A percentile compares a stretch with the other conserved stretches of the same genome.
Evolutionary conservation across 2,797 vertebrate species (phyloP).

Genomic region (Semaprochilodus insignis): DNA sequence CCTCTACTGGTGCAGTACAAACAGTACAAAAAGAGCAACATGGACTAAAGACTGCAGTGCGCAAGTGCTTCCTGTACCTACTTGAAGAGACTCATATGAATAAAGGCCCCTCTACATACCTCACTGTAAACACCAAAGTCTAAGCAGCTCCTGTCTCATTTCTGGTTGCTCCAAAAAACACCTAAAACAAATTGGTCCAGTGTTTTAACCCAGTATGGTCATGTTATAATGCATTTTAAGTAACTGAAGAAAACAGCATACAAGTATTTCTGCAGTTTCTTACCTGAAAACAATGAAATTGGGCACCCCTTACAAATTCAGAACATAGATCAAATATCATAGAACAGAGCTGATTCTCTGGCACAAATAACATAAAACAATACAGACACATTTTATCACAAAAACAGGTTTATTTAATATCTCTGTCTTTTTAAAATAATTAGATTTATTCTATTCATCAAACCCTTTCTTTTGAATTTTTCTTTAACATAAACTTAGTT

Average conservation of each 20-base stretch:
- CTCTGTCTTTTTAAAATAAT: slow-evolving; percentile 87
- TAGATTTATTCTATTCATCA: slow-evolving; percentile 86
- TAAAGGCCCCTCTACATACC: not conserved
- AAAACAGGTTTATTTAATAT: slow-evolving; percentile 87
- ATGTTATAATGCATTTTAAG: not conserved
- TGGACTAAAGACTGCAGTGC: not conserved
- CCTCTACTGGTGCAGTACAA: slow-evolving; percentile 45
- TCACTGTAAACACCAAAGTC: not conserved
- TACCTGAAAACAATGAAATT: too few species aligned
- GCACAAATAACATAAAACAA: slow-evolving; percentile 57
- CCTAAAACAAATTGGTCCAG: not conserved
- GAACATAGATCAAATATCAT: not conserved
- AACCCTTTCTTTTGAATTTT: slow-evolving; percentile 78
- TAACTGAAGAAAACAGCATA: too few species aligned
- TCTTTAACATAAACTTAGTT: slow-evolving; percentile 65
- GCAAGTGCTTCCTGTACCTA: not conserved
- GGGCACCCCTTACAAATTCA: not conserved
- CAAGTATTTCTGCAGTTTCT: too few species aligned
- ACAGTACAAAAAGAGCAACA: not conserved
- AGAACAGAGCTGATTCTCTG: not conserved
- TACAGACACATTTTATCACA: slow-evolving; percentile 79
- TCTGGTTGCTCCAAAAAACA: not conserved
- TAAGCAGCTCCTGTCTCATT: not conserved
- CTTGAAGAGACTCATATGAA: not conserved
- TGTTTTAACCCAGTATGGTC: not conserved